Base-by-base conservation (phyloP, 1,140 invertebrate genomes). In the Drosophila kepulauana region DNA sequence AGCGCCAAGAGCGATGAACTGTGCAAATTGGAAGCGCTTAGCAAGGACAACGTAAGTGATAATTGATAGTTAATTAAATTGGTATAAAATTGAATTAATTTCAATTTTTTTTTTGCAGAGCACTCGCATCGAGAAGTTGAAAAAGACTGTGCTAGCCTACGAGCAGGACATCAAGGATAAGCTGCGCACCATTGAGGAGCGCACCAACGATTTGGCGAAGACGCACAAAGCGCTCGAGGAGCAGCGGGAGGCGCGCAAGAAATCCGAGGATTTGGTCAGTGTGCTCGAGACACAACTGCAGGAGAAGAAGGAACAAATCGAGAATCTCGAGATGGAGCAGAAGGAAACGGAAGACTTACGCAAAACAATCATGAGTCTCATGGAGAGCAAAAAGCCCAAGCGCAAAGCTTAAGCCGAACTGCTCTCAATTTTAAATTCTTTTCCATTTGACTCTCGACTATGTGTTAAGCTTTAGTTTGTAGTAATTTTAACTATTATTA, bases 331-430 rank as follows among this genome's bases (percentile, higher is more conserved):
- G 61, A 76, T 74, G 62, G 91, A 92, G 74, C 75, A 89, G 2
- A 92, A 84, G 49, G 91, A 92, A 75, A 92, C 89, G 0, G 91
- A 92, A 69, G 91, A 92, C 33, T 46, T 92, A 66, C 91, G 91
- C 46, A 92, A 91, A 67, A 92, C 91, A 33, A 92, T 92, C 28
- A 81, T 92, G 81, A 92, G 91, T 63, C 63, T 92, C 3, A 92
- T 92, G 91, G 91, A 92, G 49, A 92, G 91, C 75, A 92, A 92
- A 79, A 92, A 91, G 62, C 91, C 91, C 4, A 92, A 92, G 33
- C 79, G 91, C 20, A 92, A 92, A 59, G 46, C 81, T 45, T 91
- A 52, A 69, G 13, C 3, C 11, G 3, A 7, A 0, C 30, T 8
- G 2, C 3, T 13, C 15, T 5, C 6, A 41, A 15, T 65, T 54